A percentile compares a stretch with the other conserved stretches of the same genome.
phyloP scores from a whole-genome alignment of 2,113 vertebrate genomes.

The Salvator merianae region DNA sequence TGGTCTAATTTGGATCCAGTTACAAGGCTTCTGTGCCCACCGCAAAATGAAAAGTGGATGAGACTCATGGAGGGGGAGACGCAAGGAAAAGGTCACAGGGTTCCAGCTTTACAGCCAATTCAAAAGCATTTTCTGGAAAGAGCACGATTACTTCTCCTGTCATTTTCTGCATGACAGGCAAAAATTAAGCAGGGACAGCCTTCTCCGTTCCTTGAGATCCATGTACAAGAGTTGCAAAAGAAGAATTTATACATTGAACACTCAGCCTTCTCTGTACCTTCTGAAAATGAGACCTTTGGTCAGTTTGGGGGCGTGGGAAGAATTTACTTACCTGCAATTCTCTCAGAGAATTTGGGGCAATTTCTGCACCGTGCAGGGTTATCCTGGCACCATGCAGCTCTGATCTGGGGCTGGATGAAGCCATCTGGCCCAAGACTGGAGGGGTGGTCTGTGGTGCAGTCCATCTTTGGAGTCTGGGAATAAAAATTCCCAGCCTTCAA shows the following conservation, averaged over 20 bases:
- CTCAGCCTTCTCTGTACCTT: background rate
- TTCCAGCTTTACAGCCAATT: background rate
- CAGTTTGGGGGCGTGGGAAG: background rate
- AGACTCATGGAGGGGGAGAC: background rate
- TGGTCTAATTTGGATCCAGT: background rate
- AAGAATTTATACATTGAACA: background rate
- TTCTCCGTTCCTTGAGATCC: background rate
- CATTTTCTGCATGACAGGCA: background rate
- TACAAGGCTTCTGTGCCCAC: background rate
- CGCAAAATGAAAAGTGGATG: background rate
- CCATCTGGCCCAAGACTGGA: too few species aligned
- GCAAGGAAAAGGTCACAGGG: background rate
- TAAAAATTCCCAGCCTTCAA: background rate
- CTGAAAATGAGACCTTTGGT: too few species aligned
- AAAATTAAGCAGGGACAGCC: background rate
- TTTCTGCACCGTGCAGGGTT: too few species aligned
- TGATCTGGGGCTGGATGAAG: too few species aligned
- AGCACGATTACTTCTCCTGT: background rate
- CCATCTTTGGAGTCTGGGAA: too few species aligned
- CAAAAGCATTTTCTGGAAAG: background rate
- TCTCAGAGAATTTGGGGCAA: background rate
- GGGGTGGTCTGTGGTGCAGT: too few species aligned
- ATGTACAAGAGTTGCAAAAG: too few species aligned
- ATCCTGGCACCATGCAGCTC: too few species aligned
- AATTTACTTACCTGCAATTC: background rate